Percentiles rank a stretch among this genome's conserved stretches.
These are phyloP conservation scores for Poicephalus meyeri DNA, from an alignment of 2,113 vertebrate species.

Conservation along the genomic window DNA sequence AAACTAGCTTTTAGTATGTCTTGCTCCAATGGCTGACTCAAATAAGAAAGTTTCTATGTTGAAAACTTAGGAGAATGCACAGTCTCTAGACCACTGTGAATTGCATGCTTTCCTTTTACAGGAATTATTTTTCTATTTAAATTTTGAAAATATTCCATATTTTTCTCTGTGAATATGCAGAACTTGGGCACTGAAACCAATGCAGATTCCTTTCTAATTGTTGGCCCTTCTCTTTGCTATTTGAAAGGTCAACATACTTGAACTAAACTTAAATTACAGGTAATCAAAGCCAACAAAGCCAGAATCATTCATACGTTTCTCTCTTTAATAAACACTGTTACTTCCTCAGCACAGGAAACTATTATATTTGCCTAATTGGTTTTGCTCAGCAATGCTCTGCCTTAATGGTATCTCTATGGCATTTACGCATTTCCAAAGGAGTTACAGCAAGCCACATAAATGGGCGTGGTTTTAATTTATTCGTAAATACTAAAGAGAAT, in stretches of 20 bases:
- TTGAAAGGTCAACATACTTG: slow-evolving; percentile 10
- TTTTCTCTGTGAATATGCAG: not conserved
- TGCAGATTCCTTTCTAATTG: not conserved
- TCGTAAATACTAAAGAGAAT: not conserved
- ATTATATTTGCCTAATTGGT: not conserved
- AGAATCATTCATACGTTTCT: not conserved
- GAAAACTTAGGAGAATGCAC: not conserved
- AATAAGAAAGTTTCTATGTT: not conserved
- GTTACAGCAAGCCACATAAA: not conserved
- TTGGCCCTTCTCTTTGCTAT: not conserved
- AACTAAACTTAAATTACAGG: slow-evolving; percentile 6
- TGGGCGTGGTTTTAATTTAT: not conserved
- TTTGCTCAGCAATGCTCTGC: not conserved
- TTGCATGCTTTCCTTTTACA: not conserved
- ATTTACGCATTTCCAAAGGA: not conserved
- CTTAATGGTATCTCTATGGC: not conserved
- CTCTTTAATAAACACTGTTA: not conserved
- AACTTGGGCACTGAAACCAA: not conserved
- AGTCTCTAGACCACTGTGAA: not conserved
- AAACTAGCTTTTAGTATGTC: not conserved
- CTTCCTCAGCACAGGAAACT: not conserved
- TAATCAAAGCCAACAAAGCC: not conserved
- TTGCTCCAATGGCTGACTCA: not conserved
- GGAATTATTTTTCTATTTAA: not conserved
- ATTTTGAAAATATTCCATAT: slow-evolving; percentile 7